phyloP scores from a whole-genome alignment of 2,888 invertebrate genomes.

The Cheilosia urbana region DNA sequence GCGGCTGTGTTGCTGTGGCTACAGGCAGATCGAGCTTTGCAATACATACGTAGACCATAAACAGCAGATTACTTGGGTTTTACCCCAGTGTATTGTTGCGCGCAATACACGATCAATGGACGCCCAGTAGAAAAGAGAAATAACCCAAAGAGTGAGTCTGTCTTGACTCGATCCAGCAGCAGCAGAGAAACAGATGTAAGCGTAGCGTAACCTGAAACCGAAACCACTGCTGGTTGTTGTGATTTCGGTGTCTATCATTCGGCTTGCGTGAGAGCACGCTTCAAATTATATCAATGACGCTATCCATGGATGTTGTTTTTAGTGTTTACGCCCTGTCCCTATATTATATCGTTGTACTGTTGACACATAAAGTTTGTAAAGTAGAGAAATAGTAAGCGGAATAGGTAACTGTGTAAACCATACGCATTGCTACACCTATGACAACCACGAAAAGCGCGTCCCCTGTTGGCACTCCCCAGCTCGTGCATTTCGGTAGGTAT shows the following conservation, averaged over 20 bases:
- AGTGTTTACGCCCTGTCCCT: too few relatives aligned
- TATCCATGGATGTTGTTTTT: too few relatives aligned
- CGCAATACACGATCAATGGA: not conserved
- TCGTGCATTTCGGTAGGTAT: too few relatives aligned
- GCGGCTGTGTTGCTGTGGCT: not conserved
- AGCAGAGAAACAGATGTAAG: not conserved
- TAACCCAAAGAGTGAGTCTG: not conserved
- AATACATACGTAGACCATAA: constrained; percentile 2
- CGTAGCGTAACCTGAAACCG: constrained; percentile 7
- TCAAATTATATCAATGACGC: not conserved
- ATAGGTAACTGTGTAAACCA: too few relatives aligned
- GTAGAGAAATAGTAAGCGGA: too few relatives aligned
- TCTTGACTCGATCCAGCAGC: not conserved
- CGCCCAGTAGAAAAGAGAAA: not conserved
- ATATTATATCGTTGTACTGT: too few relatives aligned
- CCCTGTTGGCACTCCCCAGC: too few relatives aligned
- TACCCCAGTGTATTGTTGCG: not conserved
- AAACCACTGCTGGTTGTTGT: constrained; percentile 41
- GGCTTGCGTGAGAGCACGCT: constrained; percentile 23
- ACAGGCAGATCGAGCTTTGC: not conserved
- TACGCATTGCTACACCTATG: too few relatives aligned
- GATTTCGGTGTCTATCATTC: not conserved
- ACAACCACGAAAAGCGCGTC: too few relatives aligned
- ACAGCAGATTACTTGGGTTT: constrained; percentile 4
- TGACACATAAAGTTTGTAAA: too few relatives aligned